Base-by-base conservation (phyloP, 1,140 invertebrate genomes). In the Macrostomum lignano region DNA sequence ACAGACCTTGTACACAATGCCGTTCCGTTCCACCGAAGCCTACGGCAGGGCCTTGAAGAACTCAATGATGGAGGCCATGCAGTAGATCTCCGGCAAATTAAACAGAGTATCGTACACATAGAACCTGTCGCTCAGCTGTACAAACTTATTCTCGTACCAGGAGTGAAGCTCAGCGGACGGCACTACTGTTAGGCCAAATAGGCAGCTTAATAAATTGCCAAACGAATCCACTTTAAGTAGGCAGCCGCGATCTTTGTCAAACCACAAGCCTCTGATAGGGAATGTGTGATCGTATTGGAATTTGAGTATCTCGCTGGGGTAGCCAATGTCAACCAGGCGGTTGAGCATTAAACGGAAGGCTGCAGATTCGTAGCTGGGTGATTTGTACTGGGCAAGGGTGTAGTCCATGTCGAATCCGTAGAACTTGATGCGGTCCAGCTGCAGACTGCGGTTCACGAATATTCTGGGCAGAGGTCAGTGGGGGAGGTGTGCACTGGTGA, bases 371-470 rank as follows among this genome's bases (percentile, higher is more conserved):
- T 81, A 84, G 43, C 82, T 72, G 13, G 84, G 82, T 3, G 77
- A 84, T 60, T 86, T 88, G 57, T 93, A 93, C 46, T 30, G 11
- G 38, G 86, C 86, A 42, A 98, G 54, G 14, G 88, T 96, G 55
- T 96, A 96, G 56, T 96, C 88, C 88, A 98, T 96, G 56, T 98
- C 88, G 59, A 96, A 96, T 41, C 88, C 88, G 71, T 82, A 94
- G 53, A 88, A 96, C 55, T 91, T 91, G 39, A 98, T 91, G 58
- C 94, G 93, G 58, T 93, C 82, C 59, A 96, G 65, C 58, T 91
- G 77, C 31, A 96, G 65, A 48, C 79, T 93, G 46, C 86, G 66
- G 57, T 96, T 96, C 15, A 94, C 88, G 61, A 96, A 96, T 40
- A 96, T 76, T 67, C 84, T 88, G 69, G 3, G 72, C 72, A 28